These are phyloP conservation scores for Zygaena filipendulae DNA, from an alignment of 2,888 invertebrate species.

Conservation along the genomic window DNA sequence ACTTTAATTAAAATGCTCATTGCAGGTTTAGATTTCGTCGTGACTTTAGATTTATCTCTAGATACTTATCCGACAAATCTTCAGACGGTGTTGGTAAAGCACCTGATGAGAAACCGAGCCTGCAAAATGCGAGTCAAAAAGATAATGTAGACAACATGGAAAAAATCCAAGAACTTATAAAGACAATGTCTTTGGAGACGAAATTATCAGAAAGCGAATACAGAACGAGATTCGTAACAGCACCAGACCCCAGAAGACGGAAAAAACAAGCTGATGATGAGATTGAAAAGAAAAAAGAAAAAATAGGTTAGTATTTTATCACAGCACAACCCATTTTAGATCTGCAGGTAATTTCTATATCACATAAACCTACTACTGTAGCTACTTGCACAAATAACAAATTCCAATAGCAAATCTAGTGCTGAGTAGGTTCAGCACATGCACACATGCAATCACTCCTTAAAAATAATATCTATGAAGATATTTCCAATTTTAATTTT, in stretches of 20 bases:
- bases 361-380: too few species aligned
- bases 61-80: constrained; percentile 22
- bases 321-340: too few species aligned
- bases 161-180: constrained; percentile 51
- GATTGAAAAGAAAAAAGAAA: constrained; percentile 39
- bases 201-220: constrained; percentile 46
- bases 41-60: constrained; percentile 17
- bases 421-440: too few species aligned
- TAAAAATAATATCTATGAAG: too few species aligned
- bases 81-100: constrained; percentile 35
- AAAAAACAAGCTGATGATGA: constrained; percentile 29
- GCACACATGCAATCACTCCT: too few species aligned
- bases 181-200: constrained; percentile 40
- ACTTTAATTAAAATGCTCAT: too few species aligned
- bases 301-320: constrained; percentile 34
- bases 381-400: too few species aligned
- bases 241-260: constrained; percentile 31
- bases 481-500: too few species aligned
- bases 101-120: constrained; percentile 23
- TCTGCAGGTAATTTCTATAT: too few species aligned
- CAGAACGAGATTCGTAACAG: constrained; percentile 39
- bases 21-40: constrained; percentile 21
- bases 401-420: too few species aligned
- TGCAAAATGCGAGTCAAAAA: constrained; percentile 20
- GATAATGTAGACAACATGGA: constrained; percentile 33